Percentiles rank a stretch among this genome's conserved stretches.
Conservation (phyloP, 30 jellyfish, hydroid and myxozoan genomes). For the Turritopsis dohrnii region DNA sequence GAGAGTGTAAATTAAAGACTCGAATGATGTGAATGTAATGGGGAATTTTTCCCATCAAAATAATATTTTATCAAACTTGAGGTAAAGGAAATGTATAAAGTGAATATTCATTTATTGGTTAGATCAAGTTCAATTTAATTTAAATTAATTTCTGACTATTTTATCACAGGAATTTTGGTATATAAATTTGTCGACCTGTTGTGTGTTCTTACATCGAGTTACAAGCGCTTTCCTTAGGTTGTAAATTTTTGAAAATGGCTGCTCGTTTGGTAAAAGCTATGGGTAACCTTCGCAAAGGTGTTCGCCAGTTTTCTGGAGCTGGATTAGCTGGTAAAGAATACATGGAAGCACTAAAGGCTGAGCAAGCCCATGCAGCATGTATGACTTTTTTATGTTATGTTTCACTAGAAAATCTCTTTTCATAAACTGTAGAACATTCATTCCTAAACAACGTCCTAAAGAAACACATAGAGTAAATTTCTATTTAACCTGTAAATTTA, state of each 20-base stretch:
- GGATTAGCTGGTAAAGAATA: slow-evolving; percentile 9
- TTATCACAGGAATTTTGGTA: neutral
- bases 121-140: no score
- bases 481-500: no score
- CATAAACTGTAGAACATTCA: no score
- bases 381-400: neutral
- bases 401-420: no score
- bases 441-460: no score
- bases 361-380: slow-evolving; percentile 5
- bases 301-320: slow-evolving; percentile 1
- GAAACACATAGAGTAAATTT: no score
- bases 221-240: neutral
- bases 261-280: neutral
- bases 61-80: neutral
- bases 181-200: neutral
- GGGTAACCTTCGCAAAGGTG: neutral
- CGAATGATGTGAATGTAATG: neutral
- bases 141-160: no score
- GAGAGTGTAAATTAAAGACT: neutral
- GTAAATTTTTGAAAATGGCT: neutral
- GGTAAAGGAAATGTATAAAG: neutral
- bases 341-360: slow-evolving; percentile 11
- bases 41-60: neutral
- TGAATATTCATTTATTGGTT: no score
- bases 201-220: neutral